A percentile compares a stretch with the other conserved stretches of the same genome.
These are phyloP conservation scores for Todiramphus saurophagus DNA, from an alignment of 2,113 vertebrate genomes.

Conservation along the genomic window DNA sequence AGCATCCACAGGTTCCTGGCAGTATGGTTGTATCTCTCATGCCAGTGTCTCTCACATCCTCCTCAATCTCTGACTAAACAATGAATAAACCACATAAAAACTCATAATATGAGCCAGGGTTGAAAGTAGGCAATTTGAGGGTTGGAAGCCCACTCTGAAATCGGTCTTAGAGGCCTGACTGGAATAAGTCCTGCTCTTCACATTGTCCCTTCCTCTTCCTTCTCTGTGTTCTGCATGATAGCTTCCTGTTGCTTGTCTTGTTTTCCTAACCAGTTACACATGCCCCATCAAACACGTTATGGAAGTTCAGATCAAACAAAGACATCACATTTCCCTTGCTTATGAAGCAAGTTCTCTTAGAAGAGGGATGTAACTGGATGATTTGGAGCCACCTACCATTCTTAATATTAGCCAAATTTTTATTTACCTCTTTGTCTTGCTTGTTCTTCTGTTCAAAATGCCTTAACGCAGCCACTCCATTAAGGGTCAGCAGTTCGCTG, in stretches of 20 bases:
- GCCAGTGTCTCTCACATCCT: background rate
- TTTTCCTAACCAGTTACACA: background rate
- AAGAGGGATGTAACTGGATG: background rate
- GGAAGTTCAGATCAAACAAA: background rate
- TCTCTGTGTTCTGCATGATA: background rate
- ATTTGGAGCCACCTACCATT: background rate
- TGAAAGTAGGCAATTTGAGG: background rate
- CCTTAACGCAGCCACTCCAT: background rate
- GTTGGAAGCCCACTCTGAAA: background rate
- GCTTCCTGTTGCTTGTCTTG: background rate
- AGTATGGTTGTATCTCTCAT: background rate
- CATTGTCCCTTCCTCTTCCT: background rate
- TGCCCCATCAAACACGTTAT: background rate
- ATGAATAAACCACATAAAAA: background rate
- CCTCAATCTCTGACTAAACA: background rate
- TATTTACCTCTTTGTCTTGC: background rate
- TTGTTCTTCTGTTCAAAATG: background rate
- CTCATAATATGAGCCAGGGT: background rate
- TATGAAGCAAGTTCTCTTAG: background rate
- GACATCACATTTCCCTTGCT: background rate
- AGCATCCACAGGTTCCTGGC: background rate
- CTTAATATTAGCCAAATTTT: background rate
- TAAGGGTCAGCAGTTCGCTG: background rate
- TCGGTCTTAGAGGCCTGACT: background rate
- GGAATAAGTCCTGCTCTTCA: background rate